Percentiles rank a stretch among this genome's conserved stretches.
phyloP scores from a whole-genome alignment of 2,113 vertebrate species.

The Arvicanthis niloticus region DNA sequence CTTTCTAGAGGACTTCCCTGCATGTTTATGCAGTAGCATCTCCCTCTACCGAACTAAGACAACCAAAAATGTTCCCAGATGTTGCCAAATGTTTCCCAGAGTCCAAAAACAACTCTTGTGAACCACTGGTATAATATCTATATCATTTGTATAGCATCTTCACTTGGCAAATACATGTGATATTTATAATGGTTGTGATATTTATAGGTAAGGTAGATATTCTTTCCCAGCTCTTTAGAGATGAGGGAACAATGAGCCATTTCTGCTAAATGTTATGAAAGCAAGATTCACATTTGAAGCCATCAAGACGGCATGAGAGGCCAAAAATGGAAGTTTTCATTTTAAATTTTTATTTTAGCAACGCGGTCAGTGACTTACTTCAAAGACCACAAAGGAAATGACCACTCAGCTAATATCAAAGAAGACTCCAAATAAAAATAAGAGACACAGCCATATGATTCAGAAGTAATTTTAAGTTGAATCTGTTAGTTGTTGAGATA shows the following conservation, averaged over 20 bases:
- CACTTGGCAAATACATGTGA: conserved; percentile 19
- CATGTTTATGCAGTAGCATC: neutral
- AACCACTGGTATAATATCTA: neutral
- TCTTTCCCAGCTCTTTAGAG: neutral
- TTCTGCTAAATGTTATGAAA: neutral
- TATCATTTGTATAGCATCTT: neutral
- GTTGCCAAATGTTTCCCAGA: neutral
- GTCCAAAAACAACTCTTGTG: neutral
- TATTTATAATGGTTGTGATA: neutral
- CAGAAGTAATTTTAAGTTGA: conserved; percentile 45
- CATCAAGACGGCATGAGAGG: neutral
- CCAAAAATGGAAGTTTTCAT: neutral
- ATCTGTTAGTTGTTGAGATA: conserved; percentile 56
- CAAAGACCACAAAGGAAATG: neutral
- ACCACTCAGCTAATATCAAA: neutral
- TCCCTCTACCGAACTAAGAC: neutral
- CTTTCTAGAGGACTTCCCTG: neutral
- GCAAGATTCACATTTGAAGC: conserved; percentile 42
- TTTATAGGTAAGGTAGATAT: neutral
- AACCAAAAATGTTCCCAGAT: neutral
- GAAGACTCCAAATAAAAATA: conserved; percentile 11
- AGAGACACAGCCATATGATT: neutral
- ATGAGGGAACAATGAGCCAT: neutral
- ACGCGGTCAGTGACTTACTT: neutral
- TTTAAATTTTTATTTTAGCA: neutral